Base-by-base conservation (phyloP, 2,797 vertebrate genomes). In the Semaprochilodus insignis region DNA sequence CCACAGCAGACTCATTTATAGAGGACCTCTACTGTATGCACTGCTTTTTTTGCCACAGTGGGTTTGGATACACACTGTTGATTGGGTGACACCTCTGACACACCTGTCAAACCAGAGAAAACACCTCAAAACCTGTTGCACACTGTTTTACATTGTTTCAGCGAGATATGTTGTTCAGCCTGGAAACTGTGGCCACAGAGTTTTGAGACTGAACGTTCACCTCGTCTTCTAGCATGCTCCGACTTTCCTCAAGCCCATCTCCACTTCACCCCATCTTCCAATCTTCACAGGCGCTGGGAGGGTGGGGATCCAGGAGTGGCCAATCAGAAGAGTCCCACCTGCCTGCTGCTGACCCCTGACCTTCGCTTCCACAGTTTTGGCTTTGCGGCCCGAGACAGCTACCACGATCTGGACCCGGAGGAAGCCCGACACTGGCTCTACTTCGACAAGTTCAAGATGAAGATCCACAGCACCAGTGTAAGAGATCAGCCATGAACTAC, bases 401-500 rank as follows among this genome's bases (percentile, higher is more conserved):
- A 98, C 93, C 98, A 99, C 0, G 97, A 98, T 89, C 93, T 99
- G 78, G 97, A 99, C 88, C 98, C 98, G 0, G 96, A 98, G 34
- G 97, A 99, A 82, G 97, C 97, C 2, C 94, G 92, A 0, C 96
- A 96, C 84, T 99, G 98, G 98, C 94, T 99, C 57, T 99, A 98
- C 93, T 98, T 99, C 0, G 97, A 99, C 88, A 99, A 99, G 89
- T 99, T 99, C 80, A 99, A 99, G 91, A 99, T 99, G 98, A 99
- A 97, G 90, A 97, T 99, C 77, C 98, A 99, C 92, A 98, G 97
- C 86, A 94, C 96, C 65, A 96, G 95, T 0, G 98, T 99, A 91
- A 92, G 93, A 77, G 63, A 25, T 5, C 23, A 54, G 21, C 48
- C 72, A 36, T 55, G 17, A 55, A 57, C 31, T 6, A 59, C 36